Base-by-base conservation (phyloP, 2,888 invertebrate species). In the Camptogramma bilineatum region DNA sequence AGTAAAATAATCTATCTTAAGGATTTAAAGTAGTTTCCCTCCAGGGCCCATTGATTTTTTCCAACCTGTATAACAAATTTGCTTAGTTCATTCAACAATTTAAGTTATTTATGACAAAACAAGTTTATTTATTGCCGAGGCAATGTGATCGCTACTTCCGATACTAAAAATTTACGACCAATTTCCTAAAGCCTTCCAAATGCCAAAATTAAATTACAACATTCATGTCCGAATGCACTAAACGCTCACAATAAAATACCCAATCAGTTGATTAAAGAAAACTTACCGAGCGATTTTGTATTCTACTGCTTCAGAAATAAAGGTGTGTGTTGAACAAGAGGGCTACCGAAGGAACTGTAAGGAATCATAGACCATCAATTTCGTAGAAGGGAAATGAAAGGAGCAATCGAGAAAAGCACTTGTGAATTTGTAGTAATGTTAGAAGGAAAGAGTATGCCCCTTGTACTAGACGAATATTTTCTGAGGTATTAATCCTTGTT, bases 191-290 rank as follows among this genome's bases (percentile, higher is more conserved):
- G 7, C 31, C 31, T 44, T 19, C 18, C n/a, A 51, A 58, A 44
- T 28, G 28, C 57, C 42, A 47, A 51, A 62, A 62, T 56, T 47
- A 24, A 62, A 62, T 56, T 52, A 62, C 52, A 50, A 39, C 28
- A 24, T 62, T 56, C 52, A 52, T 62, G 56, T 24, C 52, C 39
- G 48, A 57, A 24, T 56, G 62, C 56, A 57, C 57, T 52, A 48
- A 48, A 46, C 44, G 46, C n/a, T 53, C 62, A 34, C 56, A 28
- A 56, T 55, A 62, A 63, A 57, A 63, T 52, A 63, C 28, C 69
- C 73, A 75, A 75, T 73, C 75, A 73, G 68, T 73, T 75, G 73
- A 75, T 73, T 71, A 70, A 71, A 72, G 50, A 39, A 52, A 52
- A 18, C 52, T 48, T 39, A 44, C 16, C 13, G 24, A 48, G n/a